These are phyloP conservation scores for Macropodus opercularis DNA, from an alignment of 2,797 vertebrate genomes.

Conservation along the genomic window DNA sequence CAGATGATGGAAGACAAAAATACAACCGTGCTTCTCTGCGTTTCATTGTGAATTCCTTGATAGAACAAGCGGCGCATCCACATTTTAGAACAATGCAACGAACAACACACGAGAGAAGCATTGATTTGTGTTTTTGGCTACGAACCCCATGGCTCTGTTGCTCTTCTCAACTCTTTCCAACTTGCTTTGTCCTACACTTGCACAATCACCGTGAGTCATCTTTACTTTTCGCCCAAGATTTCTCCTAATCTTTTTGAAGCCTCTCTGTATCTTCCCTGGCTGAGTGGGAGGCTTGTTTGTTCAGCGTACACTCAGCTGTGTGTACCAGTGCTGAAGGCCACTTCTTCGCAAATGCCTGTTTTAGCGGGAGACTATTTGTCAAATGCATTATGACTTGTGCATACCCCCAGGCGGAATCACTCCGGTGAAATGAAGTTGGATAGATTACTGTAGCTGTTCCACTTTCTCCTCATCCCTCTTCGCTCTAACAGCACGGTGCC, in stretches of 20 bases:
- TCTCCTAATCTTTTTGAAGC: slow-evolving; percentile 79
- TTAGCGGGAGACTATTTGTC: slow-evolving; percentile 84
- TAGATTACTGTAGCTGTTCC: slow-evolving; percentile 81
- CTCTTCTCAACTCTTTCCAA: slow-evolving; percentile 70
- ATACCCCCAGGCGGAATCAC: slow-evolving; percentile 80
- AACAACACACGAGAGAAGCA: slow-evolving; percentile 55
- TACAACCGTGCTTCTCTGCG: slow-evolving; percentile 3
- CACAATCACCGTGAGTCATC: slow-evolving; percentile 81
- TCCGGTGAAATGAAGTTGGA: slow-evolving; percentile 82
- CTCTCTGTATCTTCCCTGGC: slow-evolving; percentile 69
- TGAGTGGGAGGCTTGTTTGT: slow-evolving; percentile 86
- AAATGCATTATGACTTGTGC: slow-evolving; percentile 86
- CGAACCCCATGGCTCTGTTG: slow-evolving; percentile 63
- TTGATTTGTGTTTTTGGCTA: slow-evolving; percentile 64
- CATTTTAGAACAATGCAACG: slow-evolving; percentile 55
- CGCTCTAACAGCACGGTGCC: slow-evolving; percentile 61
- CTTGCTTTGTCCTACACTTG: slow-evolving; percentile 72
- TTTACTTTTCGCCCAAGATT: slow-evolving; percentile 79
- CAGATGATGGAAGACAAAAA: slow-evolving; percentile 20
- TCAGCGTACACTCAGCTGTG: slow-evolving; percentile 81
- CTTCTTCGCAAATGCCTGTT: slow-evolving; percentile 85
- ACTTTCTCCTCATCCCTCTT: slow-evolving; percentile 72
- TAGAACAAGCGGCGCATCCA: slow-evolving; percentile 41
- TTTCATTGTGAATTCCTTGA: slow-evolving; percentile 26
- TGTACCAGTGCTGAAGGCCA: slow-evolving; percentile 83